Percentiles rank a stretch among this genome's conserved stretches.
phyloP scores from a whole-genome alignment of 2,113 vertebrate species.

The Grus americana region DNA sequence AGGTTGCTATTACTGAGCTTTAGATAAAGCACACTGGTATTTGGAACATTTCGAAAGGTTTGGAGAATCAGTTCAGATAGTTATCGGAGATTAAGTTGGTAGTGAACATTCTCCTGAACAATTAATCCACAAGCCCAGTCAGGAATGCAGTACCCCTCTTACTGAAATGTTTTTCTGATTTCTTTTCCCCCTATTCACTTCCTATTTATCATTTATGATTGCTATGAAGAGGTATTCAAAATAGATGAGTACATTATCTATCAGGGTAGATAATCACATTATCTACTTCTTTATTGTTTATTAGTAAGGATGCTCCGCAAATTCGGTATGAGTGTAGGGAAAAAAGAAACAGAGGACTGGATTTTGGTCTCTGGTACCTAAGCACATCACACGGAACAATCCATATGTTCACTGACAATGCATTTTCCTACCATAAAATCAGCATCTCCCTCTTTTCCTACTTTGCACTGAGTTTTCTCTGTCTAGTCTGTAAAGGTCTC shows the following conservation, averaged over 20 bases:
- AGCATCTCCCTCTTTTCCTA: neutral
- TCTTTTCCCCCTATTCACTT: neutral
- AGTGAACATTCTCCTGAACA: neutral
- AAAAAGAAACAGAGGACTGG: neutral
- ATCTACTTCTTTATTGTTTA: neutral
- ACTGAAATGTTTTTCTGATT: neutral
- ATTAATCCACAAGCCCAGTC: neutral
- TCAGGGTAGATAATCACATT: neutral
- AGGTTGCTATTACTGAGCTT: neutral
- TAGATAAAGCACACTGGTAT: neutral
- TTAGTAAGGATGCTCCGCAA: neutral
- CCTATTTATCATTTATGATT: neutral
- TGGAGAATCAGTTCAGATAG: neutral
- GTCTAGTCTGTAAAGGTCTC: neutral
- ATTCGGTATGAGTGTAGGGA: neutral
- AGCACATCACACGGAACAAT: neutral
- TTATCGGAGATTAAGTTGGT: neutral
- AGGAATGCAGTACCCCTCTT: neutral
- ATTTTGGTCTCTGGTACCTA: neutral
- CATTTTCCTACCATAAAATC: neutral
- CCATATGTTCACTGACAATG: neutral
- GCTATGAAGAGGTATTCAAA: neutral
- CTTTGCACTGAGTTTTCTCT: neutral
- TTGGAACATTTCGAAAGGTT: neutral
- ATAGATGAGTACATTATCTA: neutral